Conservation (phyloP, 2,113 vertebrate genomes). For the Casuarius casuarius region DNA sequence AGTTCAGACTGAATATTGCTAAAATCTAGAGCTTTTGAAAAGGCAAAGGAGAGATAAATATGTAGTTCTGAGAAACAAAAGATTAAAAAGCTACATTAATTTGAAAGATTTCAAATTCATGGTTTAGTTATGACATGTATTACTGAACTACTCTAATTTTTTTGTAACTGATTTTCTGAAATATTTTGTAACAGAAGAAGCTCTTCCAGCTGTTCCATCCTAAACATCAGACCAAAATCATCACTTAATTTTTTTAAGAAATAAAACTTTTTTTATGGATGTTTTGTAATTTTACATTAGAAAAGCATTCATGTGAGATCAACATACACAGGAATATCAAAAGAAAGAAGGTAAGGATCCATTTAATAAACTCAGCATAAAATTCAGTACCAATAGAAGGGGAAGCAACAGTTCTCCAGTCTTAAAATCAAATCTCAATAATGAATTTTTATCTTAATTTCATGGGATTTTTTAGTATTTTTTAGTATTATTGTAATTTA, state of each 20-base stretch:
- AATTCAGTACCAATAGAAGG: background rate
- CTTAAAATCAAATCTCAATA: background rate
- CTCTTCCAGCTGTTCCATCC: background rate
- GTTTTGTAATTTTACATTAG: background rate
- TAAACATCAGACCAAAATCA: background rate
- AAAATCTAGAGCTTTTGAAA: background rate
- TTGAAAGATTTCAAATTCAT: background rate
- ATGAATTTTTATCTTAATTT: background rate
- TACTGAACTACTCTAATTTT: background rate
- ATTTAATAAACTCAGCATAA: background rate
- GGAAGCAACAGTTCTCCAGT: background rate
- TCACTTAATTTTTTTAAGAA: background rate
- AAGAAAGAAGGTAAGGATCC: background rate
- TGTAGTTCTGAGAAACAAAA: background rate
- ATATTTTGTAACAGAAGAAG: background rate
- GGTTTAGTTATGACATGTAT: background rate
- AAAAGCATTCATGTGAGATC: background rate
- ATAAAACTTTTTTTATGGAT: background rate
- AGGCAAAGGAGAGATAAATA: background rate
- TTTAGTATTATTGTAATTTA: background rate
- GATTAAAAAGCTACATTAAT: background rate
- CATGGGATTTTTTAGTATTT: background rate
- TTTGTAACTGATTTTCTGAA: background rate
- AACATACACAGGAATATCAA: background rate
- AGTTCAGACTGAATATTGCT: background rate